Evolutionary conservation across 2,797 vertebrate species (phyloP), one percentile per base, ranked within the genome.

Genomic region (Telmatherina bonti): DNA sequence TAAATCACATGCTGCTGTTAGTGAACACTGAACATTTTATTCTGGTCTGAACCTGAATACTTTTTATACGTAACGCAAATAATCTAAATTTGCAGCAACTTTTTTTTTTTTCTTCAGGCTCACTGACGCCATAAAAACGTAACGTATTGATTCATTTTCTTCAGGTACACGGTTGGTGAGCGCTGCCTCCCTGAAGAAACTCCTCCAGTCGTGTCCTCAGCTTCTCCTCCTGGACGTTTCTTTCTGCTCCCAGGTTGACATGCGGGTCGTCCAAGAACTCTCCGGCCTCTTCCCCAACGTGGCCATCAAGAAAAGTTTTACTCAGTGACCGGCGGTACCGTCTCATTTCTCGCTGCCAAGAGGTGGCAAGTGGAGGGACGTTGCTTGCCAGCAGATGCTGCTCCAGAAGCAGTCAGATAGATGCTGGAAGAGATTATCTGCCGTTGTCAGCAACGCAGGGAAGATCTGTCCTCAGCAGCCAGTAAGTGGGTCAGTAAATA

Each of bases 181-280:
- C 76, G 82, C 95, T 0, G 88, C 93, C 71, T 96, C 97, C 3
- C 92, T 99, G 89, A 96, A 95, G 90, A 99, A 96, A 85, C 94
- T 99, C 74, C 94, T 99, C 84, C 95, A 97, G 81, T 94, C 94
- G 5, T 99, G 98, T 91, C 95, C 96, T 75, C 91, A 88, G 54
- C 95, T 99, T 54, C 94, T 95, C 69, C 94, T 99, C 76, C 92
- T 99, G 43, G 98, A 99, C 52, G 95, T 99, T 79, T 99, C 98
- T 90, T 99, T 99, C 94, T 99, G 98, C 93, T 99, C 97, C 1
- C 97, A 99, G 91, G 95, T 99, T 59, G 98, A 99, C 93, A 96
- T 93, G 62, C 94, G 95, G 73, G 91, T 95, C 12, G 96, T 98
- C 64, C 95, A 98, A 69, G 97, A 99, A 87, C 94, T 99, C 77